phyloP scores from a whole-genome alignment of 2,797 vertebrate species.

The Diplodus puntazzo region DNA sequence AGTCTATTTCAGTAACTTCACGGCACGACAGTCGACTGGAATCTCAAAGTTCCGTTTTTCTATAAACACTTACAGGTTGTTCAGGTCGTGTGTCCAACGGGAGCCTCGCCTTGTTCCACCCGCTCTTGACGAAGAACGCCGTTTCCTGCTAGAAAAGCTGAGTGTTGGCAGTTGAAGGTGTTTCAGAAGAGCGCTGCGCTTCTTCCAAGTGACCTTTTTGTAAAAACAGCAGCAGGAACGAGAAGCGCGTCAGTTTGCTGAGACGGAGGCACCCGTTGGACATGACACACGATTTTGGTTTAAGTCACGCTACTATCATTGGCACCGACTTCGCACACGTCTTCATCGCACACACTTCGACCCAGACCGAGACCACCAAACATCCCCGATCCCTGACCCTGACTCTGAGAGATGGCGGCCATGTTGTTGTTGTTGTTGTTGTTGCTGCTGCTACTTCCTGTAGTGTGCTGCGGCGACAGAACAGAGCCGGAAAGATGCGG shows the following conservation, averaged over 20 bases:
- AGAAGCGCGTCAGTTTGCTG: background rate
- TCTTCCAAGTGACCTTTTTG: background rate
- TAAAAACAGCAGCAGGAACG: conserved; percentile 39
- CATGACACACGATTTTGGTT: conserved; percentile 3
- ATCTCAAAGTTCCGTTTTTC: conserved; percentile 5
- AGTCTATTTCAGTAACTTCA: conserved; percentile 19
- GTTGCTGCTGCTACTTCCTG: conserved; percentile 36
- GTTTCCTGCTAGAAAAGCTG: conserved; percentile 1
- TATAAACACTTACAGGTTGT: conserved; percentile 25
- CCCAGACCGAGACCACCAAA: conserved; percentile 84
- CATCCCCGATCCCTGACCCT: conserved; percentile 71
- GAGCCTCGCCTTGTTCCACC: background rate
- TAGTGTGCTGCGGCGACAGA: conserved; percentile 47
- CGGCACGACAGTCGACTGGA: conserved; percentile 31
- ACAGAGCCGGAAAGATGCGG: conserved; percentile 63
- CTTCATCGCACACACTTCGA: conserved; percentile 71
- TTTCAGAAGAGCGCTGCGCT: conserved; percentile 3
- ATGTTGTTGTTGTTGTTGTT: conserved; percentile 26
- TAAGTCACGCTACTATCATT: conserved; percentile 82
- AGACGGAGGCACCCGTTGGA: conserved; percentile 29
- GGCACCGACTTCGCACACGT: conserved; percentile 79
- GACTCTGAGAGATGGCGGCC: conserved; percentile 66
- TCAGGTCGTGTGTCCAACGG: conserved; percentile 33
- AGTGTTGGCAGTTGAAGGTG: conserved; percentile 27
- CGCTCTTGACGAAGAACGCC: background rate